Evolutionary conservation across 2,888 invertebrate genomes (phyloP).

Genomic region (Ochlodes sylvanus): DNA sequence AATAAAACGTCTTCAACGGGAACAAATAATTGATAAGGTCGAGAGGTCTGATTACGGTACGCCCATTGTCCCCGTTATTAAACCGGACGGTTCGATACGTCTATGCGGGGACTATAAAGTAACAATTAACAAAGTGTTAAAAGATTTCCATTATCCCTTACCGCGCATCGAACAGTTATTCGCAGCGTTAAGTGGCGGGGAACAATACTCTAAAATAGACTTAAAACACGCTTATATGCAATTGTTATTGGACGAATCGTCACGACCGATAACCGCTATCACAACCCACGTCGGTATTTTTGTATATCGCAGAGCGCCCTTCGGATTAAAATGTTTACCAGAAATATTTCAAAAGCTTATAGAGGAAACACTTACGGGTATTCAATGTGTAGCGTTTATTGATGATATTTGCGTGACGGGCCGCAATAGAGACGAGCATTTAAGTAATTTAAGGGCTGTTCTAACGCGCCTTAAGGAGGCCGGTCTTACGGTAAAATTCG

Average conservation of each 20-base stretch:
- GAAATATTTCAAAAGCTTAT: conserved; percentile 51
- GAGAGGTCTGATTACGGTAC: too few species aligned
- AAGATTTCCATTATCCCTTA: conserved; percentile 43
- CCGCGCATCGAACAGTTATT: conserved; percentile 44
- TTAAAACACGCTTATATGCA: conserved; percentile 46
- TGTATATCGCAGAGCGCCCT: conserved; percentile 42
- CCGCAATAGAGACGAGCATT: conserved; percentile 12
- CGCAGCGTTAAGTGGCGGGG: conserved; percentile 40
- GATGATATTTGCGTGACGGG: conserved; percentile 45
- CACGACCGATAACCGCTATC: conserved; percentile 45
- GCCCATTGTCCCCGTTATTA: conserved; percentile 46
- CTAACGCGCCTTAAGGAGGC: too few species aligned
- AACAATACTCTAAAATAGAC: conserved; percentile 46
- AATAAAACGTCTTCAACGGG: too few species aligned
- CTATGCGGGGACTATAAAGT: conserved; percentile 48
- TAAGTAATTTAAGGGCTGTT: too few species aligned
- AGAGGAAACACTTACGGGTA: conserved; percentile 43
- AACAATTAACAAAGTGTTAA: conserved; percentile 45
- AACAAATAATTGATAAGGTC: conserved; percentile 45
- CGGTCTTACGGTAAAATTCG: conserved; percentile 30
- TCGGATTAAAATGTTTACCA: conserved; percentile 44
- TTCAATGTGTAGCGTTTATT: conserved; percentile 40
- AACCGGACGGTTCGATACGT: conserved; percentile 41
- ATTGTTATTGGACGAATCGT: conserved; percentile 39
- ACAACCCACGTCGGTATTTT: conserved; percentile 46